Conservation (phyloP, 2,113 vertebrate species). For the Thalassoma bifasciatum region DNA sequence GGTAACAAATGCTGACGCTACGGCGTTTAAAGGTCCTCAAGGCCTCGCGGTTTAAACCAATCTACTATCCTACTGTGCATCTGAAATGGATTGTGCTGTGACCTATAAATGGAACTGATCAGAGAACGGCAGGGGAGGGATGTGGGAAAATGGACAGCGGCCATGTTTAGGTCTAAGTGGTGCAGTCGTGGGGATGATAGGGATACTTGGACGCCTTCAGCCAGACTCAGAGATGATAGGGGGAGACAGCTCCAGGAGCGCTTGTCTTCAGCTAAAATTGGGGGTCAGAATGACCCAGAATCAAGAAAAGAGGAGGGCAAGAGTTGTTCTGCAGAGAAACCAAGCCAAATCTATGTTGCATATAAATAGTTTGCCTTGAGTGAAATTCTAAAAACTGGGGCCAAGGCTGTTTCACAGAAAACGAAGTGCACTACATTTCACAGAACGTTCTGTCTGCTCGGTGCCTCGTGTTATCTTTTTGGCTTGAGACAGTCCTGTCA, state of each 20-base stretch:
- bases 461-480: constrained; percentile 20
- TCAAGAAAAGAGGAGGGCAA: constrained; percentile 10
- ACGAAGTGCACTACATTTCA: constrained; percentile 36
- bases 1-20: constrained; percentile 74
- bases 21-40: constrained; percentile 71
- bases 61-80: constrained; percentile 41
- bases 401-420: constrained; percentile 54
- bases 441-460: constrained; percentile 24
- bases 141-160: constrained; percentile 10
- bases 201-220: constrained; percentile 45
- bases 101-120: constrained; percentile 63
- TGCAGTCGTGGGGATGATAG: constrained; percentile 51
- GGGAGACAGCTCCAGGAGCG: constrained; percentile 16
- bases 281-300: constrained; percentile 45
- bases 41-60: constrained; percentile 55
- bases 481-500: constrained; percentile 15
- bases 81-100: constrained; percentile 44
- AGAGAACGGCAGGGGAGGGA: constrained; percentile 19
- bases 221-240: constrained; percentile 24
- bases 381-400: constrained; percentile 38
- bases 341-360: constrained; percentile 52
- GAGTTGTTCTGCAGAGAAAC: constrained; percentile 58
- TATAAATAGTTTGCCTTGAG: constrained; percentile 57
- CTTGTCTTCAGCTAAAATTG: constrained; percentile 37
- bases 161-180: constrained; percentile 44